Evolutionary conservation across 2,888 invertebrate genomes (phyloP).

Genomic region (Phaedon cochleariae): DNA sequence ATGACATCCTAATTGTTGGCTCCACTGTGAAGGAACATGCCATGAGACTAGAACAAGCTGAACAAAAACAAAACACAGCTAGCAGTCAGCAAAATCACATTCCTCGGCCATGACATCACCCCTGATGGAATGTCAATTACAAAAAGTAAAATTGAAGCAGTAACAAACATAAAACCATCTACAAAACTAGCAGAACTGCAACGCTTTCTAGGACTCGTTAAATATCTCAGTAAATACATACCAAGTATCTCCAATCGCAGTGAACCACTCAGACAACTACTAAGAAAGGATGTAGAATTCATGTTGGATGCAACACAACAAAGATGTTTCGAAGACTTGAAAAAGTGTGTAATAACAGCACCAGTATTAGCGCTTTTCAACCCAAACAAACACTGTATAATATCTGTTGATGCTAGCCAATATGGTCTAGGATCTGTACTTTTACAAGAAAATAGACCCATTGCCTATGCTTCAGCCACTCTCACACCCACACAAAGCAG

Average conservation of each 20-base stretch:
- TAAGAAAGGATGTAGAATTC: slow-evolving; percentile 34
- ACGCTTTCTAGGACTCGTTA: slow-evolving; percentile 22
- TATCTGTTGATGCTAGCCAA: neutral
- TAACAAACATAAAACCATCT: slow-evolving; percentile 20
- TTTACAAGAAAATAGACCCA: neutral
- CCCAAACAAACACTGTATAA: neutral
- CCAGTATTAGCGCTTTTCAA: neutral
- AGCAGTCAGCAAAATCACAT: slow-evolving; percentile 30
- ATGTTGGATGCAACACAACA: slow-evolving; percentile 21
- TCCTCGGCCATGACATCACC: slow-evolving; percentile 34
- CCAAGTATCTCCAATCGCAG: slow-evolving; percentile 27
- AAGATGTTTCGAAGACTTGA: neutral
- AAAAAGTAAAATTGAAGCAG: slow-evolving; percentile 36
- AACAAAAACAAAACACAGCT: slow-evolving; percentile 32
- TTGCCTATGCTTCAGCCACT: neutral
- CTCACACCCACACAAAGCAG: neutral
- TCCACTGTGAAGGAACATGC: slow-evolving; percentile 27
- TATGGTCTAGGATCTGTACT: neutral
- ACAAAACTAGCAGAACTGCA: slow-evolving; percentile 6
- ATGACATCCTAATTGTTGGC: slow-evolving; percentile 41
- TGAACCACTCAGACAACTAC: slow-evolving; percentile 26
- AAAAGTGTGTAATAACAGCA: neutral
- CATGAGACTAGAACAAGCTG: slow-evolving; percentile 18
- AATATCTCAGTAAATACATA: slow-evolving; percentile 30
- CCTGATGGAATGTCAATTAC: slow-evolving; percentile 31